These are phyloP conservation scores for Oligia latruncula DNA, from an alignment of 2,888 invertebrate genomes.

Conservation along the genomic window DNA sequence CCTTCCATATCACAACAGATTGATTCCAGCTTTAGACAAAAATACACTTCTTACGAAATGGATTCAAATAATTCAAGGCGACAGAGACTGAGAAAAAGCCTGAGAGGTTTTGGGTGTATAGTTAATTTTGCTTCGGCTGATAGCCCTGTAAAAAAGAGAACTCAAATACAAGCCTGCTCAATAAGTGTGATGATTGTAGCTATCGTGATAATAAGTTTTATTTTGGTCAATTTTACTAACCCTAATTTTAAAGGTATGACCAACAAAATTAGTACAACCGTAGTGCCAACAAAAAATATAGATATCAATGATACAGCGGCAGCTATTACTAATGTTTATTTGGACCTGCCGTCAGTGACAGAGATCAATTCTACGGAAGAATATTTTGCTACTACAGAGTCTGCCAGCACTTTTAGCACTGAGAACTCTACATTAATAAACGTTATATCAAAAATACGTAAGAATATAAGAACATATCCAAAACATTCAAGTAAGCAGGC, in stretches of 20 bases:
- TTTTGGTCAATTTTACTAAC: conserved; percentile 88
- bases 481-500: conserved; percentile 74
- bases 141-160: conserved; percentile 85
- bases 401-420: conserved; percentile 66
- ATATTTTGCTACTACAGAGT: conserved; percentile 71
- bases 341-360: conserved; percentile 68
- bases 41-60: conserved; percentile 82
- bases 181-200: conserved; percentile 89
- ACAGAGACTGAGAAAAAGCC: conserved; percentile 85
- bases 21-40: conserved; percentile 83
- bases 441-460: conserved; percentile 83
- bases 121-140: conserved; percentile 85
- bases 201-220: conserved; percentile 87
- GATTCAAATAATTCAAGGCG: conserved; percentile 75
- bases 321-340: conserved; percentile 75
- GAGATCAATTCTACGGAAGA: conserved; percentile 66
- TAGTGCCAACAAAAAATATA: conserved; percentile 85
- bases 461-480: conserved; percentile 86
- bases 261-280: conserved; percentile 83
- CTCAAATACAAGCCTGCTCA: conserved; percentile 89
- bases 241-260: conserved; percentile 81
- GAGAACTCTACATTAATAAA: conserved; percentile 75
- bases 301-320: conserved; percentile 79
- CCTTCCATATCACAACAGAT: conserved; percentile 86
- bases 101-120: conserved; percentile 87